phyloP scores from a whole-genome alignment of 2,888 invertebrate species.

The Quadroppia sp. region DNA sequence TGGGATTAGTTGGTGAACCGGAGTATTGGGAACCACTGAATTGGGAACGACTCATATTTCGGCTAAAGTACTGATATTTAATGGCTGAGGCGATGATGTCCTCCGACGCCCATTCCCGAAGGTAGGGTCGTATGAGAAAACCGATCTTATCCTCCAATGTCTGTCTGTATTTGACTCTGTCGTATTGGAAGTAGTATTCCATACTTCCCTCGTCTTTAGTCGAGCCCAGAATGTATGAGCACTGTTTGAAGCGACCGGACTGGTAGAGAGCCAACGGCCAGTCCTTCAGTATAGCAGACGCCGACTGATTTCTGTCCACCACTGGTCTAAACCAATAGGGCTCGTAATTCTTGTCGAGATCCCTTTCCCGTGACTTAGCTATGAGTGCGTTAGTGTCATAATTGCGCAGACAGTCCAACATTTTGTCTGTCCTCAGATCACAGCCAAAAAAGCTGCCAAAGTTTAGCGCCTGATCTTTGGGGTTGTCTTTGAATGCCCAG shows the following conservation, averaged over 20 bases:
- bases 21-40: too few species aligned
- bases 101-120: too few species aligned
- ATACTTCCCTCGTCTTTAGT: constrained; percentile 41
- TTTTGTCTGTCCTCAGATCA: background rate
- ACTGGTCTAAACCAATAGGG: constrained; percentile 42
- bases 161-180: background rate
- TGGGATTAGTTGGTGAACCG: too few species aligned
- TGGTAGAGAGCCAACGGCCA: constrained; percentile 40
- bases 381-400: constrained; percentile 27
- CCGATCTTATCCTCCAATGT: too few species aligned
- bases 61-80: too few species aligned
- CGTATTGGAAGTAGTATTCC: constrained; percentile 39
- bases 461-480: constrained; percentile 38
- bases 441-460: constrained; percentile 39
- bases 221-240: constrained; percentile 30
- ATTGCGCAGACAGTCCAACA: constrained; percentile 40
- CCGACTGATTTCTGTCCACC: constrained; percentile 41
- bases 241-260: constrained; percentile 12
- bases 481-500: constrained; percentile 43
- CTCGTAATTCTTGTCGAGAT: constrained; percentile 25
- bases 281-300: constrained; percentile 38
- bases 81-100: too few species aligned
- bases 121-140: too few species aligned
- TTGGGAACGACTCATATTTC: too few species aligned
- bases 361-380: constrained; percentile 2